Evolutionary conservation across 2,888 invertebrate genomes (phyloP), one percentile per base, ranked within the genome.

Genomic region (Xestia sexstrigata): DNA sequence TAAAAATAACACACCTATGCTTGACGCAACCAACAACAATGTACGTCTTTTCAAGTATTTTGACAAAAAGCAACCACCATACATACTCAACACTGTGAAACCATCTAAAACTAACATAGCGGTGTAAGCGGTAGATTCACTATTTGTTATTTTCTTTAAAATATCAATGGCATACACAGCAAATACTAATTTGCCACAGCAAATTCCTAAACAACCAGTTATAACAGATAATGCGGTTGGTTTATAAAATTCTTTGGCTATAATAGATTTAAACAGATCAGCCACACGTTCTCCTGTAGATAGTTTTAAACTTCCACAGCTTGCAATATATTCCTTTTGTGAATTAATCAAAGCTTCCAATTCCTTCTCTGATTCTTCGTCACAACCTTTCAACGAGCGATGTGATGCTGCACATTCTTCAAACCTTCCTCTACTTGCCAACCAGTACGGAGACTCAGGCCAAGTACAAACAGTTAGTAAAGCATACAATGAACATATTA

Each of bases 41-140:
- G 87, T 75, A 42, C 92, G 87, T 66, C 91, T 84, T 78, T 86
- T 92, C 0, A 90, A 47, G 26, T 79, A 67, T 80, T 84, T 92
- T 0, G 89, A 81, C 67, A 92, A 58, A 42, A 68, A 20, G 58
- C 89, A 84, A 13, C 91, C 91, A 60, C 35, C 77, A 45, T 92
- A 92, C 91, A 91, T 91, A 67, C 91, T 89, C 0, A 88, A 15
- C 2, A 94, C 89, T 23, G 93, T 92, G 0, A 93, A 78, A 1
- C 92, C 94, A 67, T 94, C 93, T 67, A 94, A 82, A 63, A 93
- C 89, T 26, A 93, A 76, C 92, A 94, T 93, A 6, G 87, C 90
- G 0, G 77, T 83, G n/a, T 93, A 93, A 0, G 93, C 93, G 0
- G 89, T 88, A 0, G 81, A 72, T 78, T 93, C 91, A 49, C 80